A percentile compares a stretch with the other conserved stretches of the same genome.
Conservation (phyloP, 2,888 invertebrate genomes). For the Andrena bucephala region DNA sequence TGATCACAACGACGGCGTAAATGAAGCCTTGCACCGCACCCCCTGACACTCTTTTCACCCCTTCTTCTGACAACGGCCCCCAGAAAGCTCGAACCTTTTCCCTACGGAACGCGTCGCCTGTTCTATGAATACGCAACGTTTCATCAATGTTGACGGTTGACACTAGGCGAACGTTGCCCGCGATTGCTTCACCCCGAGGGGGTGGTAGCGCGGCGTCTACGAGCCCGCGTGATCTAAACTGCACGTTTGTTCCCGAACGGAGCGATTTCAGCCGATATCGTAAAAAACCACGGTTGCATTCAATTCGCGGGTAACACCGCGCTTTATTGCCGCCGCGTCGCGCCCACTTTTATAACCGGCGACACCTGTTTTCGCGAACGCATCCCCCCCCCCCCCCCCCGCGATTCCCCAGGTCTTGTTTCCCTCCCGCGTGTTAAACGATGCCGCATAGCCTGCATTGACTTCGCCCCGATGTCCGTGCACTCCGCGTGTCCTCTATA, state of each 20-base stretch:
- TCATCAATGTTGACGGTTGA: conserved; percentile 36
- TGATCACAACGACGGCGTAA: no score
- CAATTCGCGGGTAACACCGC: conserved; percentile 33
- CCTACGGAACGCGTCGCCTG: neutral
- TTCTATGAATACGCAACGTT: conserved; percentile 37
- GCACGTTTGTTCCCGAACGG: conserved; percentile 6
- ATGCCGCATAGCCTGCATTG: conserved; percentile 11
- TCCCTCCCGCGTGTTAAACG: neutral
- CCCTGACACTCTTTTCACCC: no score
- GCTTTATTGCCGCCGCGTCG: conserved; percentile 39
- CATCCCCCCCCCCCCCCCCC: neutral
- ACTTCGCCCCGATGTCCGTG: neutral
- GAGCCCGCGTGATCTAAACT: conserved; percentile 28
- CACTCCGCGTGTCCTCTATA: conserved; percentile 16
- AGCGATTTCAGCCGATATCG: conserved; percentile 51
- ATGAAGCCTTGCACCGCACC: no score
- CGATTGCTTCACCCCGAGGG: conserved; percentile 14
- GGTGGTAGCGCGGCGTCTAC: neutral
- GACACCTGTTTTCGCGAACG: conserved; percentile 46
- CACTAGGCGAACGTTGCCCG: conserved; percentile 28
- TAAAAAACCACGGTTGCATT: conserved; percentile 49
- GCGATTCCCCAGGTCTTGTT: neutral
- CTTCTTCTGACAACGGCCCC: neutral
- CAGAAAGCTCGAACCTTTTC: conserved; percentile 13
- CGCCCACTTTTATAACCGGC: conserved; percentile 41